Evolutionary conservation across 1,140 invertebrate species (phyloP).

Genomic region (Drosophila aff.): DNA sequence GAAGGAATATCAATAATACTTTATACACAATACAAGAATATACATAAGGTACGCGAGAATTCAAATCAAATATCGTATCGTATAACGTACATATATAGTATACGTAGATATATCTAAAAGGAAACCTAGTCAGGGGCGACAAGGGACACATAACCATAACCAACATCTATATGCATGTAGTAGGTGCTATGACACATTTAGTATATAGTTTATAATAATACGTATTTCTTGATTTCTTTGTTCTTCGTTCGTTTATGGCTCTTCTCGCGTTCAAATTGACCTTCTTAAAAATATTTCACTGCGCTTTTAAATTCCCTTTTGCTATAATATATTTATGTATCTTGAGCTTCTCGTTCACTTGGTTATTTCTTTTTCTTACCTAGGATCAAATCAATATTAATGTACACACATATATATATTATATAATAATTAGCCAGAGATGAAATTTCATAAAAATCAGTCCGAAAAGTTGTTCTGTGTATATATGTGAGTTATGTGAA

Average conservation of each 20-base stretch:
- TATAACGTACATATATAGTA: slow-evolving; percentile 1
- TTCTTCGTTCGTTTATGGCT: slow-evolving; percentile 55
- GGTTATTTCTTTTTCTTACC: slow-evolving; percentile 19
- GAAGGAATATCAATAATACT: slow-evolving; percentile 58
- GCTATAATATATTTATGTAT: neutral
- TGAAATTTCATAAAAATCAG: slow-evolving; percentile 39
- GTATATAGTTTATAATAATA: slow-evolving; percentile 51
- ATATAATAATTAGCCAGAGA: slow-evolving; percentile 18
- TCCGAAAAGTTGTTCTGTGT: slow-evolving; percentile 36
- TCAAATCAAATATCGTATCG: slow-evolving; percentile 22
- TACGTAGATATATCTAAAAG: neutral
- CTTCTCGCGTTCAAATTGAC: slow-evolving; percentile 60
- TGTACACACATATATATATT: neutral
- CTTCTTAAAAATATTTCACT: slow-evolving; percentile 35
- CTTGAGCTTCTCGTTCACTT: slow-evolving; percentile 27
- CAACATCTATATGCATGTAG: slow-evolving; percentile 29
- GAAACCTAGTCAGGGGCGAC: slow-evolving; percentile 35
- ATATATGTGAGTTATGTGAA: slow-evolving; percentile 23
- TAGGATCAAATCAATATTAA: slow-evolving; percentile 24
- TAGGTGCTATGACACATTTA: slow-evolving; percentile 59
- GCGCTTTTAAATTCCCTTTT: slow-evolving; percentile 48
- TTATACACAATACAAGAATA: slow-evolving; percentile 44
- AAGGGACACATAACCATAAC: slow-evolving; percentile 21
- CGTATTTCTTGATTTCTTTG: slow-evolving; percentile 50
- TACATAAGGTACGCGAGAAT: slow-evolving; percentile 39